A percentile compares a stretch with the other conserved stretches of the same genome.
These are phyloP conservation scores for Nothobranchius kuhntae DNA, from an alignment of 2,113 vertebrate genomes.

Conservation along the genomic window DNA sequence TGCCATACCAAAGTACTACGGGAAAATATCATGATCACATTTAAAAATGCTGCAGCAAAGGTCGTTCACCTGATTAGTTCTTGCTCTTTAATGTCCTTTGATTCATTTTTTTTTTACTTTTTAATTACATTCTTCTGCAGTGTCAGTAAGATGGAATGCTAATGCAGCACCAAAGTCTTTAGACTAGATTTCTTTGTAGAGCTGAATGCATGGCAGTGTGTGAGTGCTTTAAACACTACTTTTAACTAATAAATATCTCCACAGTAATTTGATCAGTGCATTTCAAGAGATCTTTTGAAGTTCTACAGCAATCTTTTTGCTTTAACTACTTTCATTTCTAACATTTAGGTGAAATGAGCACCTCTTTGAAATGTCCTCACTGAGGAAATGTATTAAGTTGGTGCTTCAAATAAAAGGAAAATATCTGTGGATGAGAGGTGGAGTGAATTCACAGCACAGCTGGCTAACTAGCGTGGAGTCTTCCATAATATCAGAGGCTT, in stretches of 20 bases:
- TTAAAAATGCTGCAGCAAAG: slow-evolving; percentile 17
- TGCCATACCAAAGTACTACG: slow-evolving; percentile 28
- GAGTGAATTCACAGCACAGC: too few species aligned
- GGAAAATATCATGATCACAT: slow-evolving; percentile 4
- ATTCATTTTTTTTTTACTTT: neutral
- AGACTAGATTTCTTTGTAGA: neutral
- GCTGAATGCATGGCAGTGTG: neutral
- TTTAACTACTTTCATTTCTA: slow-evolving; percentile 22
- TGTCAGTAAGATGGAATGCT: neutral
- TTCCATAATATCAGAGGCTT: neutral
- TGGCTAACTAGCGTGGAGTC: too few species aligned
- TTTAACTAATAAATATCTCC: slow-evolving; percentile 12
- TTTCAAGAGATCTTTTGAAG: slow-evolving; percentile 42
- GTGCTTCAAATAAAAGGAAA: neutral
- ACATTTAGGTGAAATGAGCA: slow-evolving; percentile 5
- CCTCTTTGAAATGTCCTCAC: slow-evolving; percentile 6
- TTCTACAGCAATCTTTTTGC: slow-evolving; percentile 32
- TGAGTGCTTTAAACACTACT: neutral
- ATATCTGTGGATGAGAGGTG: too few species aligned
- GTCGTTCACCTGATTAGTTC: slow-evolving; percentile 35
- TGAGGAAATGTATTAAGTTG: neutral
- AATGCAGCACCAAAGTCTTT: neutral
- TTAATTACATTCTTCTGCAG: slow-evolving; percentile 27
- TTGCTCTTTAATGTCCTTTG: slow-evolving; percentile 31
- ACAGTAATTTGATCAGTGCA: slow-evolving; percentile 38